Conservation (phyloP, 2,113 vertebrate species). For the Pleuronectes platessa region DNA sequence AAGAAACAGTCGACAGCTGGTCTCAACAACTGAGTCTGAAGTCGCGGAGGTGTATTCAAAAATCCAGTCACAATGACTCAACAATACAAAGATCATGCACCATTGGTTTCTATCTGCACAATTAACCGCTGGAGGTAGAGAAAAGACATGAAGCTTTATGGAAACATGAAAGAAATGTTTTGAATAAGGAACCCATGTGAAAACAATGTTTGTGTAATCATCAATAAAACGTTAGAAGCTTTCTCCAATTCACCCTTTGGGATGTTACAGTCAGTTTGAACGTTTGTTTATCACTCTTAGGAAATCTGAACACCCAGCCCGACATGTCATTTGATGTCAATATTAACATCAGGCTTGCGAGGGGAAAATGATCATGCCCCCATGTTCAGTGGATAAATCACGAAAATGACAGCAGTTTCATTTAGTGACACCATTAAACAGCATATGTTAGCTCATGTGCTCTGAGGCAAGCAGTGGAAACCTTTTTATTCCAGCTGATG, state of each 20-base stretch:
- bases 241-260: neutral
- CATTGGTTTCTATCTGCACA: neutral
- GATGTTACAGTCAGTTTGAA: neutral
- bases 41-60: neutral
- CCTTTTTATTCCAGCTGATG: conserved; percentile 18
- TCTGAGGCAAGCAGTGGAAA: conserved; percentile 7
- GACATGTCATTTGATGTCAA: neutral
- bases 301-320: neutral
- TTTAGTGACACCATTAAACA: conserved; percentile 20
- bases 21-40: conserved; percentile 18
- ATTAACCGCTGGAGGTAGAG: too few species aligned
- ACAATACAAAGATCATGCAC: neutral
- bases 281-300: too few species aligned
- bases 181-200: too few species aligned
- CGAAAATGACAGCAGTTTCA: conserved; percentile 3
- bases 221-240: neutral
- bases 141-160: too few species aligned
- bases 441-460: conserved; percentile 7
- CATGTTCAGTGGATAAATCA: conserved; percentile 11
- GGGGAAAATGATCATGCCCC: neutral
- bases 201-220: neutral
- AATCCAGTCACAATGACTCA: too few species aligned
- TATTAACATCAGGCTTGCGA: neutral
- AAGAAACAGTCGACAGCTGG: conserved; percentile 5
- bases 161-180: too few species aligned